These are phyloP conservation scores for Danionella dracula DNA, from an alignment of 2,797 vertebrate species.

Conservation along the genomic window DNA sequence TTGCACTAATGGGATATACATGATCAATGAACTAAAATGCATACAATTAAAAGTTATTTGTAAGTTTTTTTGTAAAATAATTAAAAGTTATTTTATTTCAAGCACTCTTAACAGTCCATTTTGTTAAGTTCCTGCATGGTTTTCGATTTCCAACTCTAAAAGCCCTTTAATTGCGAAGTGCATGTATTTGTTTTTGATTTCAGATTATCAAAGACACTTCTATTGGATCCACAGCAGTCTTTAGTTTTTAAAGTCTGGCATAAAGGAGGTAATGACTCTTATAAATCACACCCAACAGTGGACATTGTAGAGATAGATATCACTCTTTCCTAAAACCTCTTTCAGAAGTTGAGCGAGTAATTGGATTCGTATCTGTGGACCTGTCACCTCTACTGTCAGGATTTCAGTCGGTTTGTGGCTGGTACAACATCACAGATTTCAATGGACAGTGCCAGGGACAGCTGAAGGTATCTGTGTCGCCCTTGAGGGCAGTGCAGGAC, in stretches of 20 bases:
- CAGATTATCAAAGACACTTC: constrained; percentile 83
- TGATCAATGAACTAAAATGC: too few relatives aligned
- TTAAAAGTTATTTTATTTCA: too few relatives aligned
- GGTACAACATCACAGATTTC: constrained; percentile 95
- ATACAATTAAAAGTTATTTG: too few relatives aligned
- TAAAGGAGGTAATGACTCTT: constrained; percentile 82
- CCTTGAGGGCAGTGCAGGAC: constrained; percentile 69
- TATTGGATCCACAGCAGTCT: constrained; percentile 85
- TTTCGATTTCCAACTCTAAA: too few relatives aligned
- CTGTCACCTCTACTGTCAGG: constrained; percentile 88
- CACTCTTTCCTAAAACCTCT: not conserved
- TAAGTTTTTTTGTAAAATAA: too few relatives aligned
- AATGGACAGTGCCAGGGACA: constrained; percentile 90
- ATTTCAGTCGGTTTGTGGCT: constrained; percentile 88
- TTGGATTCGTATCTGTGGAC: constrained; percentile 93
- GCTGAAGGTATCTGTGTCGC: constrained; percentile 88
- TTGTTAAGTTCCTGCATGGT: too few relatives aligned
- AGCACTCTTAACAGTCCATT: too few relatives aligned
- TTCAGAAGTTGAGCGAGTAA: constrained; percentile 82
- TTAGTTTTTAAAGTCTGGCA: constrained; percentile 98
- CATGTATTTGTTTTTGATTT: too few relatives aligned
- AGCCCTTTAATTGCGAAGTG: too few relatives aligned
- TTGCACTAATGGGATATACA: too few relatives aligned
- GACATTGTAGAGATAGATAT: too few relatives aligned
- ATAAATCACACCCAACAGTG: too few relatives aligned